These are phyloP conservation scores for Penaeus japonicus DNA, from an alignment of 1,140 invertebrate species.

Conservation along the genomic window DNA sequence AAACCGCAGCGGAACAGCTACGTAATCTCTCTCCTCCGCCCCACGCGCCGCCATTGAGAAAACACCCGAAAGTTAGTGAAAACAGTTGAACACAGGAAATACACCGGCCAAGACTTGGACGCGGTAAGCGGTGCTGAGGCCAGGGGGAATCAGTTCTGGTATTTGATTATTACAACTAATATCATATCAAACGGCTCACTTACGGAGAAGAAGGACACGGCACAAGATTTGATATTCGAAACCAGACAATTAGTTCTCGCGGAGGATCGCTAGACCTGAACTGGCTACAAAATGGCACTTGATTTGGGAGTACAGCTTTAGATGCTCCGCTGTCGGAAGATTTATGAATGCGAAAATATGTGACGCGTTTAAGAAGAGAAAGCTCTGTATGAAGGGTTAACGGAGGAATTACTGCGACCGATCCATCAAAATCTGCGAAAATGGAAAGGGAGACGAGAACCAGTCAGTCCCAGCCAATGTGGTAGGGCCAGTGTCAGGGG, in stretches of 20 bases:
- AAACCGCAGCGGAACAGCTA: too few species aligned
- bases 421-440: neutral
- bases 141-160: slow-evolving; percentile 36
- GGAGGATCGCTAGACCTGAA: too few species aligned
- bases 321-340: too few species aligned
- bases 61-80: neutral
- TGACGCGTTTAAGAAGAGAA: neutral
- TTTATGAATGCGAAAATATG: too few species aligned
- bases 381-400: neutral
- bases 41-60: neutral
- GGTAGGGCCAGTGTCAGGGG: too few species aligned
- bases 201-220: slow-evolving; percentile 40
- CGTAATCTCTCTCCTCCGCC: too few species aligned
- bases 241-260: slow-evolving; percentile 13
- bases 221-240: neutral
- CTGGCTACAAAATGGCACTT: too few species aligned
- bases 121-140: neutral
- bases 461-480: too few species aligned
- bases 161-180: slow-evolving; percentile 53
- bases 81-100: neutral
- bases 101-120: slow-evolving; percentile 28
- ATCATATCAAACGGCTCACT: slow-evolving; percentile 49
- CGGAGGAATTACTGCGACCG: neutral
- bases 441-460: neutral
- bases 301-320: too few species aligned